Percentiles rank a stretch among this genome's conserved stretches.
These are phyloP conservation scores for Bolinopsis microptera DNA, from an alignment of 37 sponge, comb jelly and placozoan species.

Conservation along the genomic window DNA sequence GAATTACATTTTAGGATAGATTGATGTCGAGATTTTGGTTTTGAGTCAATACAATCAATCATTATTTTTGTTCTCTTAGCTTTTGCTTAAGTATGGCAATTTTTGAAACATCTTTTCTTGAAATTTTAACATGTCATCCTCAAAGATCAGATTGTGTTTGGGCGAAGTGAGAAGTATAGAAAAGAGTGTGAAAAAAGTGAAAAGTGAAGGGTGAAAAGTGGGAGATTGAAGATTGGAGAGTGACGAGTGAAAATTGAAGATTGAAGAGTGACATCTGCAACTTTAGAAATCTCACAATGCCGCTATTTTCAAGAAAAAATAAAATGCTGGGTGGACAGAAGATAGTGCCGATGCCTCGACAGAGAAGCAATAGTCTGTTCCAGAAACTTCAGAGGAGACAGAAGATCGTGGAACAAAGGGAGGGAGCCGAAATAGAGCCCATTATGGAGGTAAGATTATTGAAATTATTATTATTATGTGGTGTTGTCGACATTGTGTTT, in stretches of 20 bases:
- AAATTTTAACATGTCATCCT: too few species aligned
- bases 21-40: too few species aligned
- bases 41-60: too few species aligned
- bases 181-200: not conserved
- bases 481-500: not conserved
- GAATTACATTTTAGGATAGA: too few species aligned
- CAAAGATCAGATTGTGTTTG: not conserved
- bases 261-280: too few species aligned
- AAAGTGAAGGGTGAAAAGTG: too few species aligned
- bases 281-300: not conserved
- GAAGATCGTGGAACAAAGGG: slow-evolving; percentile 13
- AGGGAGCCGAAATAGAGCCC: slow-evolving; percentile 22
- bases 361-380: slow-evolving; percentile 21
- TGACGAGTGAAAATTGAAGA: too few species aligned
- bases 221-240: too few species aligned
- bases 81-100: too few species aligned
- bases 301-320: not conserved
- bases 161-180: not conserved
- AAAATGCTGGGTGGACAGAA: not conserved
- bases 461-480: not conserved
- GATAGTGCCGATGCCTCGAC: not conserved
- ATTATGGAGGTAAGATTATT: slow-evolving; percentile 40
- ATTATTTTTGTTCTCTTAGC: too few species aligned
- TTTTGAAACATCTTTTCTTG: too few species aligned
- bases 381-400: slow-evolving; percentile 29